Evolutionary conservation across 2,888 invertebrate genomes (phyloP).

Genomic region (Chesias legatella): DNA sequence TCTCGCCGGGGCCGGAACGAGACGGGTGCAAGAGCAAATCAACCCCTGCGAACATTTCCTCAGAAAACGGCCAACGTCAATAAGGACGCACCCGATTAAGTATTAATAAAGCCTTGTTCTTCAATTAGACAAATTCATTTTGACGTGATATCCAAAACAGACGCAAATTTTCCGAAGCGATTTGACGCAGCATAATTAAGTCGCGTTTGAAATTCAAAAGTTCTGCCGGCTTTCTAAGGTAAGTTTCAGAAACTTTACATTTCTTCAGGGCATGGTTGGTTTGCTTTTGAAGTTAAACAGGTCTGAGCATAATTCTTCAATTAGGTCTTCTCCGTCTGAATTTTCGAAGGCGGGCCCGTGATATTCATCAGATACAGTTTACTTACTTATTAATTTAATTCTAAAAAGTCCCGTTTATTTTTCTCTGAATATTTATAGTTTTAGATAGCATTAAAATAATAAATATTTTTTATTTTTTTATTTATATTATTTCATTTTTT

Average conservation of each 20-base stretch:
- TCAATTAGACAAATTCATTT: constrained; percentile 47
- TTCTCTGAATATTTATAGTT: neutral
- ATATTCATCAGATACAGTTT: no score
- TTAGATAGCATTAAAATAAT: no score
- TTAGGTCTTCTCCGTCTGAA: constrained; percentile 19
- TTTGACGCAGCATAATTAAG: constrained; percentile 41
- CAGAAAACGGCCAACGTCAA: constrained; percentile 56
- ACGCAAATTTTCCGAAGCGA: constrained; percentile 36
- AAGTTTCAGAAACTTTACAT: constrained; percentile 44
- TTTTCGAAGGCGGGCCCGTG: constrained; percentile 9
- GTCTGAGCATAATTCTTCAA: constrained; percentile 29
- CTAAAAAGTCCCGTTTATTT: neutral
- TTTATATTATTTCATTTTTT: no score
- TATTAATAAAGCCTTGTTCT: constrained; percentile 51
- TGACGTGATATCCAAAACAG: constrained; percentile 43
- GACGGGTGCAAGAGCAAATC: constrained; percentile 37
- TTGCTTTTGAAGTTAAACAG: constrained; percentile 33
- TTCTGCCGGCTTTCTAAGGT: constrained; percentile 31
- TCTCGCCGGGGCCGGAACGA: constrained; percentile 61
- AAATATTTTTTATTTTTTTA: no score
- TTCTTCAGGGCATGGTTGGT: constrained; percentile 40
- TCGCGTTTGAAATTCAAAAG: constrained; percentile 40
- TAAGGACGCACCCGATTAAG: constrained; percentile 58
- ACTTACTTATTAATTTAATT: neutral
- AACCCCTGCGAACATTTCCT: constrained; percentile 47